Percentiles rank a stretch among this genome's conserved stretches.
phyloP scores from a whole-genome alignment of 2,113 vertebrate genomes.

The Coptodon bakossiorum region DNA sequence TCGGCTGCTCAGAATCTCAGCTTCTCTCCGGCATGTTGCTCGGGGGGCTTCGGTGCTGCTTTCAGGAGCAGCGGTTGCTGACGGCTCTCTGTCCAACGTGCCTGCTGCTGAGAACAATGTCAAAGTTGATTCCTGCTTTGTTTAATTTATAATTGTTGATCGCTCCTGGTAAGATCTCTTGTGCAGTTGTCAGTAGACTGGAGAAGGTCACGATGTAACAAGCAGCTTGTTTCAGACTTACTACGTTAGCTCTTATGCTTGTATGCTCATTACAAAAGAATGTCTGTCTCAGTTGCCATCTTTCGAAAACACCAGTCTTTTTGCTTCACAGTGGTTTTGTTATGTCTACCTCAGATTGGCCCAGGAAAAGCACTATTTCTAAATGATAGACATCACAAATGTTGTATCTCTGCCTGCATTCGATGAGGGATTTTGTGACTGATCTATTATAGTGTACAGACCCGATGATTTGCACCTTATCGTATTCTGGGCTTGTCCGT shows the following conservation, averaged over 20 bases:
- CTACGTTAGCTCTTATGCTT: background rate
- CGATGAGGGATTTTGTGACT: slow-evolving; percentile 1
- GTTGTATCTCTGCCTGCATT: slow-evolving; percentile 2
- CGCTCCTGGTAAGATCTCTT: slow-evolving; percentile 5
- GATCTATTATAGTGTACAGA: slow-evolving; percentile 25
- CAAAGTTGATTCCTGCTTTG: slow-evolving; percentile 10
- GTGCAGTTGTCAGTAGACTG: slow-evolving; percentile 37
- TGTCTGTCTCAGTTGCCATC: slow-evolving; percentile 24
- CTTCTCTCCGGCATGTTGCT: background rate
- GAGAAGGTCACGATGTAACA: slow-evolving; percentile 3
- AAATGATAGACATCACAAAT: slow-evolving; percentile 17
- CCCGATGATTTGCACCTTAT: slow-evolving; percentile 51
- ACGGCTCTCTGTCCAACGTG: background rate
- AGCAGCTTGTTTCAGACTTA: slow-evolving; percentile 9
- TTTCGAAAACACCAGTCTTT: background rate
- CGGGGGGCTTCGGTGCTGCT: slow-evolving; percentile 10
- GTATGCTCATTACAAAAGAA: background rate
- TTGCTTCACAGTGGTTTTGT: slow-evolving; percentile 35
- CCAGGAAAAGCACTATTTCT: slow-evolving; percentile 55
- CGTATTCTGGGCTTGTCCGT: slow-evolving; percentile 7
- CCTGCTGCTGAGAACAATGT: slow-evolving; percentile 28
- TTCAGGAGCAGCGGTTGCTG: slow-evolving; percentile 10
- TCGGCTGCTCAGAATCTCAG: slow-evolving; percentile 17
- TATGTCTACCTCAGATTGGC: slow-evolving; percentile 68
- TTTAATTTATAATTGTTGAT: slow-evolving; percentile 27